Conservation (phyloP, 2,888 invertebrate genomes). For the Idaea straminata region DNA sequence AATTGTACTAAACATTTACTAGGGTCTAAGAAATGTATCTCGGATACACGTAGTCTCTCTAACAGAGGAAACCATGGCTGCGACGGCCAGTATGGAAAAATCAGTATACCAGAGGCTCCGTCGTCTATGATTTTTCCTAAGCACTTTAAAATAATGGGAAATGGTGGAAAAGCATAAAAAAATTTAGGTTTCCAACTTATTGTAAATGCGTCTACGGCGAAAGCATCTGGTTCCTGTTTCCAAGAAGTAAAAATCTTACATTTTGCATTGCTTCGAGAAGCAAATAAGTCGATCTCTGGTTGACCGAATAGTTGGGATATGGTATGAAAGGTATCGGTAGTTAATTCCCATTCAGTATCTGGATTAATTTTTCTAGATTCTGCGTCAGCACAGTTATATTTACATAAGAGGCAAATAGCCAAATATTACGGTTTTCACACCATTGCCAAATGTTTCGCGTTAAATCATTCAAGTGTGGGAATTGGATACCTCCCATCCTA, state of each 20-base stretch:
- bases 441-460: conserved; percentile 21
- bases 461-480: conserved; percentile 19
- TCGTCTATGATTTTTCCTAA: conserved; percentile 25
- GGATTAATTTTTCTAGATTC: conserved; percentile 12
- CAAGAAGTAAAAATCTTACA: conserved; percentile 25
- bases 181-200: conserved; percentile 20
- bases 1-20: conserved; percentile 4
- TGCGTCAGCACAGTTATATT: conserved; percentile 12
- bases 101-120: conserved; percentile 22
- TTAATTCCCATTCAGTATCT: conserved; percentile 15
- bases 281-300: conserved; percentile 30
- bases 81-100: conserved; percentile 9
- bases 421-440: conserved; percentile 19
- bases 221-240: conserved; percentile 27
- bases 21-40: conserved; percentile 7
- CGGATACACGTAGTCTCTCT: conserved; percentile 9
- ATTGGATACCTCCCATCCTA: conserved; percentile 19
- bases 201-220: conserved; percentile 27
- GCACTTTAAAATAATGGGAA: conserved; percentile 22
- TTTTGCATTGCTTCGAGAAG: conserved; percentile 25
- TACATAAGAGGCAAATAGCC: conserved; percentile 14
- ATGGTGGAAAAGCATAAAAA: conserved; percentile 30
- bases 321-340: neutral
- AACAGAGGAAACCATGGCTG: conserved; percentile 2
- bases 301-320: conserved; percentile 13